Percentiles rank a stretch among this genome's conserved stretches.
Evolutionary conservation across 2,113 vertebrate genomes (phyloP).

Genomic region (Mugil cephalus): DNA sequence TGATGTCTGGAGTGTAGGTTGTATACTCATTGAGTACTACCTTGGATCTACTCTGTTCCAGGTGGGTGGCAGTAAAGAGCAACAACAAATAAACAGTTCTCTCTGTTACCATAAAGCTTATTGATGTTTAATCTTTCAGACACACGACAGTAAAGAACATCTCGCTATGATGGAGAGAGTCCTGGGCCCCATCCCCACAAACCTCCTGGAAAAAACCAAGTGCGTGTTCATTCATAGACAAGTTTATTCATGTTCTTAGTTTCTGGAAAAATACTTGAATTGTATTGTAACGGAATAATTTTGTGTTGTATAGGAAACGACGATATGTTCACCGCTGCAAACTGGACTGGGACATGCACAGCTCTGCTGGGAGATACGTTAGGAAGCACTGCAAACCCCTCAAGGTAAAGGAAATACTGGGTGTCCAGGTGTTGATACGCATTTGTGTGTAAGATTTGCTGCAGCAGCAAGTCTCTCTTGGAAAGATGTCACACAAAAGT

Average conservation of each 20-base stretch:
- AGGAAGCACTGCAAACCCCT: conserved; percentile 94
- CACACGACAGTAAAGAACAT: conserved; percentile 97
- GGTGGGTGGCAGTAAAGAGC: conserved; percentile 72
- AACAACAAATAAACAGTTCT: background rate
- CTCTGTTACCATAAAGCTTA: background rate
- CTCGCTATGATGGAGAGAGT: conserved; percentile 99
- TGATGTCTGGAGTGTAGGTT: conserved; percentile 97
- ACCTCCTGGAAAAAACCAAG: conserved; percentile 96
- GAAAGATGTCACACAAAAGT: background rate
- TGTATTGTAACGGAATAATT: background rate
- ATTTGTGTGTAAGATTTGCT: no score
- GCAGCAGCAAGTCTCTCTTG: no score
- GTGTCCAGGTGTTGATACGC: background rate
- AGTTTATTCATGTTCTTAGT: background rate
- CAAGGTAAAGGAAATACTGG: conserved; percentile 82
- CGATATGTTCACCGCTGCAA: conserved; percentile 89
- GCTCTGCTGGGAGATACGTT: conserved; percentile 91
- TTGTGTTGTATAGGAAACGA: conserved; percentile 83
- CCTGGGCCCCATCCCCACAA: conserved; percentile 90
- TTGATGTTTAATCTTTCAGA: conserved; percentile 78
- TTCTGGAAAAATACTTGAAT: background rate
- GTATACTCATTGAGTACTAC: conserved; percentile 96
- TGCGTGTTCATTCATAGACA: conserved; percentile 51
- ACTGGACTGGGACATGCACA: conserved; percentile 93
- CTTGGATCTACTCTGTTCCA: conserved; percentile 96